Conservation (phyloP, 2,797 vertebrate genomes). For the Anabas testudineus region DNA sequence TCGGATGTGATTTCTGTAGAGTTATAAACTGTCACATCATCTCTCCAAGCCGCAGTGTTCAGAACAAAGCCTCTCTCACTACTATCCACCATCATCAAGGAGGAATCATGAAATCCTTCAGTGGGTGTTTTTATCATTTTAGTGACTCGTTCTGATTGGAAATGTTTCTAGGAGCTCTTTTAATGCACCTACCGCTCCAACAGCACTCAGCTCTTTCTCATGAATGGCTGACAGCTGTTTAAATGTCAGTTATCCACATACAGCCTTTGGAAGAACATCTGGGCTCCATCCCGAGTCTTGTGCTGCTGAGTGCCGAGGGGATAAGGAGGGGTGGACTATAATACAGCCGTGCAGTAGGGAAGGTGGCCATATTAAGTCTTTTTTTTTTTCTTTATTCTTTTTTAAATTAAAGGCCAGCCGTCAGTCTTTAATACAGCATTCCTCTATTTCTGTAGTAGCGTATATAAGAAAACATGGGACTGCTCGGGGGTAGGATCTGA, state of each 20-base stretch:
- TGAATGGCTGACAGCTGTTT: slow-evolving; percentile 66
- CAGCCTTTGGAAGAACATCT: slow-evolving; percentile 80
- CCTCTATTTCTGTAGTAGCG: slow-evolving; percentile 81
- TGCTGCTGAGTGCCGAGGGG: slow-evolving; percentile 77
- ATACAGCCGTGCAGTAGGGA: slow-evolving; percentile 81
- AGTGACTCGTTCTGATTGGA: slow-evolving; percentile 55
- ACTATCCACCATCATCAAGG: slow-evolving; percentile 43
- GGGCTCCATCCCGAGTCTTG: slow-evolving; percentile 77
- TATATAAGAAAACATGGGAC: slow-evolving; percentile 78
- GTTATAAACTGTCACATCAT: slow-evolving; percentile 56
- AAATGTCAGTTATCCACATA: slow-evolving; percentile 69
- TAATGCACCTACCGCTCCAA: slow-evolving; percentile 23
- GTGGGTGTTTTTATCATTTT: slow-evolving; percentile 50
- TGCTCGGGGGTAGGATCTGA: slow-evolving; percentile 75
- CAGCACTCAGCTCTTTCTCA: slow-evolving; percentile 52
- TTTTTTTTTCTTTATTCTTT: slow-evolving; percentile 54
- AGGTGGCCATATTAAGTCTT: slow-evolving; percentile 70
- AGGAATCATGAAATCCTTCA: slow-evolving; percentile 50
- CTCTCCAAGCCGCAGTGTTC: slow-evolving; percentile 44
- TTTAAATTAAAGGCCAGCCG: slow-evolving; percentile 70
- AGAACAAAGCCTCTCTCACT: slow-evolving; percentile 52
- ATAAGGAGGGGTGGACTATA: slow-evolving; percentile 69
- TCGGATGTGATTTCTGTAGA: slow-evolving; percentile 58
- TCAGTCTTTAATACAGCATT: slow-evolving; percentile 83
- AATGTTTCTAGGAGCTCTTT: slow-evolving; percentile 45